A percentile compares a stretch with the other conserved stretches of the same genome.
Conservation (phyloP, 1,140 invertebrate species). For the Wiebesia pumilae region DNA sequence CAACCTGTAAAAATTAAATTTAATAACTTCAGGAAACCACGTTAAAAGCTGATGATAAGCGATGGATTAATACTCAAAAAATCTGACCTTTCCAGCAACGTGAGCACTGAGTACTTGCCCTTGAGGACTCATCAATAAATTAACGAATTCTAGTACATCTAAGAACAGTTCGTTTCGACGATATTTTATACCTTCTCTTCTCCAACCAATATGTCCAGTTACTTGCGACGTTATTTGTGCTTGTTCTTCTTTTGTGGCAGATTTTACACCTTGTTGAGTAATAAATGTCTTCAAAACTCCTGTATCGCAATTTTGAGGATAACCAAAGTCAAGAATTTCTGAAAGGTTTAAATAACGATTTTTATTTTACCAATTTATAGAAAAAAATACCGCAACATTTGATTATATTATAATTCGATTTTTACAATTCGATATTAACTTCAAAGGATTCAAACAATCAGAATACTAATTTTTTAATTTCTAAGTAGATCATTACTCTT, state of each 20-base stretch:
- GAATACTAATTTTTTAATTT: too few relatives aligned
- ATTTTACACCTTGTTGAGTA: conserved; percentile 99
- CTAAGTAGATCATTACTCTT: too few relatives aligned
- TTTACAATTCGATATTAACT: neutral
- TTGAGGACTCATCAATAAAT: conserved; percentile 99
- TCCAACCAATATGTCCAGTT: conserved; percentile 99
- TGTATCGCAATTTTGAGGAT: conserved; percentile 99
- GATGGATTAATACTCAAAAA: neutral
- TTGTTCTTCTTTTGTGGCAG: conserved; percentile 99
- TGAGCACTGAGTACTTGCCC: conserved; percentile 99
- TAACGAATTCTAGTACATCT: conserved; percentile 99
- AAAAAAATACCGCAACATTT: too few relatives aligned
- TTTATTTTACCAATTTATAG: too few relatives aligned
- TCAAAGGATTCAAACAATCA: too few relatives aligned
- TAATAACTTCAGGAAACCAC: neutral
- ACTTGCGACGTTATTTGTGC: conserved; percentile 99
- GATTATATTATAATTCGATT: too few relatives aligned
- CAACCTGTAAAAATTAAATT: conserved; percentile 78
- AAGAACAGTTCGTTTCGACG: conserved; percentile 98
- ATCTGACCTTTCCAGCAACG: conserved; percentile 91
- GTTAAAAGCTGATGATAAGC: neutral
- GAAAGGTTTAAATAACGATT: conserved; percentile 60
- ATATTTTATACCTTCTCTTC: conserved; percentile 99
- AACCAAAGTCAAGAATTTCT: conserved; percentile 99
- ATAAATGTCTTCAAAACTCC: conserved; percentile 99